phyloP scores from a whole-genome alignment of 2,888 invertebrate genomes.

The Emmelina monodactyla region DNA sequence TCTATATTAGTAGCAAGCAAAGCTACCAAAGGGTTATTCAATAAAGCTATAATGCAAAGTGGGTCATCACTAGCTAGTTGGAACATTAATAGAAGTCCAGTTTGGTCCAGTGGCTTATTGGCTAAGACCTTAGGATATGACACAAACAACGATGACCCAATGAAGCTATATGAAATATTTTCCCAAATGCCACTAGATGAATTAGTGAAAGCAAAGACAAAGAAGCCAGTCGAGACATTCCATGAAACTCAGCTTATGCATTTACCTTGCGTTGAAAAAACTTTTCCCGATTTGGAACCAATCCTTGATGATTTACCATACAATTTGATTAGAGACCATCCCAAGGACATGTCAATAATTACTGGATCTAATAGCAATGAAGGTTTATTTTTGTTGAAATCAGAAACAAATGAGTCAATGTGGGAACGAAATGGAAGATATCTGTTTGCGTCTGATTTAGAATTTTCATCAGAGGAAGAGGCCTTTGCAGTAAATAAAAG shows the following conservation, averaged over 20 bases:
- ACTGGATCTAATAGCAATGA: constrained; percentile 42
- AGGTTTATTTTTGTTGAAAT: constrained; percentile 30
- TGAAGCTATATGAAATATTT: constrained; percentile 40
- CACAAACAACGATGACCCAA: constrained; percentile 30
- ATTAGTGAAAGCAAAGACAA: constrained; percentile 27
- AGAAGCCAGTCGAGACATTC: constrained; percentile 35
- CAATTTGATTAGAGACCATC: constrained; percentile 31
- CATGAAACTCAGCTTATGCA: constrained; percentile 43
- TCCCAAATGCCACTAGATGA: constrained; percentile 28
- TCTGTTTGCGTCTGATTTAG: constrained; percentile 45
- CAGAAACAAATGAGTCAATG: constrained; percentile 25
- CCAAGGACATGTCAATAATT: constrained; percentile 29
- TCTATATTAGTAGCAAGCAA: constrained; percentile 37
- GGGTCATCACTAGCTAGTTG: constrained; percentile 44
- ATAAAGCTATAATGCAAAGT: constrained; percentile 46
- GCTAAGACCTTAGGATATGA: constrained; percentile 37
- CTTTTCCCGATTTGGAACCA: constrained; percentile 33
- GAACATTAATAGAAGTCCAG: constrained; percentile 41
- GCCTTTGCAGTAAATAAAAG: constrained; percentile 25
- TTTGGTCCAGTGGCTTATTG: constrained; percentile 37
- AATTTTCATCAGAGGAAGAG: constrained; percentile 34
- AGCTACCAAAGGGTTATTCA: constrained; percentile 36
- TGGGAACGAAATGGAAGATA: constrained; percentile 30
- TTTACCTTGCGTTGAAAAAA: constrained; percentile 44
- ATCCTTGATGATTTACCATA: constrained; percentile 42